phyloP scores from a whole-genome alignment of 2,113 vertebrate species.

The Romanogobio albipinnatus region DNA sequence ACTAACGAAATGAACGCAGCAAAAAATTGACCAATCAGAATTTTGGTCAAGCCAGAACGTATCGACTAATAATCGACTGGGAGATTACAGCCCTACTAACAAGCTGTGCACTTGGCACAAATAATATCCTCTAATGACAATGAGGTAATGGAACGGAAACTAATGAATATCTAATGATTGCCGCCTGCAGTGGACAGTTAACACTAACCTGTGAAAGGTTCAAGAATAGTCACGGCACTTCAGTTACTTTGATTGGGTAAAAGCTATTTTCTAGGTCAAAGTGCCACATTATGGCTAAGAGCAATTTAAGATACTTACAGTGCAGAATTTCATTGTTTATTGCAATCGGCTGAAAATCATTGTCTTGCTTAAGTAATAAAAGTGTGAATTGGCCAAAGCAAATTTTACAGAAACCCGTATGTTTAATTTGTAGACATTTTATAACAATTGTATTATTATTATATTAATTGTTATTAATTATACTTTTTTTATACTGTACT shows the following conservation, averaged over 20 bases:
- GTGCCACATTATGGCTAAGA: background rate
- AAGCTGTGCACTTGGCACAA: background rate
- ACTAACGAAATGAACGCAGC: too few relatives aligned
- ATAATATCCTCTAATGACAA: background rate
- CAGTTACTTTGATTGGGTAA: background rate
- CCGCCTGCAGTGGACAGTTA: background rate
- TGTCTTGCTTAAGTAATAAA: background rate
- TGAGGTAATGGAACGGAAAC: background rate
- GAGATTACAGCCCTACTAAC: too few relatives aligned
- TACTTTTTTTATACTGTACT: background rate
- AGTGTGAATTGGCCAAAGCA: background rate
- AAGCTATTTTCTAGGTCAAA: background rate
- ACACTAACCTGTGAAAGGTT: background rate
- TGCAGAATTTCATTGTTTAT: background rate
- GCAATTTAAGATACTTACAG: constrained; percentile 4
- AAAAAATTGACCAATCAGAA: too few relatives aligned
- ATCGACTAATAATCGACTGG: too few relatives aligned
- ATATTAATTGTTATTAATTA: too few relatives aligned
- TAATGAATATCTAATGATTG: constrained; percentile 19
- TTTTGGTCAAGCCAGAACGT: too few relatives aligned
- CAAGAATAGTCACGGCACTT: background rate
- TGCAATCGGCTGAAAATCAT: background rate
- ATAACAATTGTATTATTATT: too few relatives aligned
- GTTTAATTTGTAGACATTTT: too few relatives aligned
- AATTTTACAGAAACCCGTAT: too few relatives aligned